phyloP scores from a whole-genome alignment of 2,888 invertebrate genomes.

The Lithophane leautieri region DNA sequence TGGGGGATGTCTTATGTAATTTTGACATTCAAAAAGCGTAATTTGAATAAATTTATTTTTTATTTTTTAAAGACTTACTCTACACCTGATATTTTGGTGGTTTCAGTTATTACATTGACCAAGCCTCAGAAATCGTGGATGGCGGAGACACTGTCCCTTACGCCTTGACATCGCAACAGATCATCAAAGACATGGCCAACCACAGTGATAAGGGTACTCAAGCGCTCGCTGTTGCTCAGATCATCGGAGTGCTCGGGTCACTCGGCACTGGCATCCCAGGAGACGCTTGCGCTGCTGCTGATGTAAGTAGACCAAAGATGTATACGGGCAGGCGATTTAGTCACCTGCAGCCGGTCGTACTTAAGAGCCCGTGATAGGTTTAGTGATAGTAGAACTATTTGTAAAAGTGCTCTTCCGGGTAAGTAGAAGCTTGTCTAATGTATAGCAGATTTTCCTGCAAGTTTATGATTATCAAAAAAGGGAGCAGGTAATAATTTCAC shows the following conservation, averaged over 20 bases:
- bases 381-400: not conserved
- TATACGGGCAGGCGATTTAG: not conserved
- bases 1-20: not conserved
- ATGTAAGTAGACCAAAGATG: slow-evolving; percentile 71
- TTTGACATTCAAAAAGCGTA: not conserved
- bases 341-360: not conserved
- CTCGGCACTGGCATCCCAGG: slow-evolving; percentile 77
- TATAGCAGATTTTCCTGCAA: not conserved
- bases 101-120: slow-evolving; percentile 66
- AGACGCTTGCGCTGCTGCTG: slow-evolving; percentile 78
- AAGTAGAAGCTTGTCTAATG: not conserved
- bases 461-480: not conserved
- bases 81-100: not conserved
- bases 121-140: slow-evolving; percentile 69
- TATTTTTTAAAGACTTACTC: not conserved
- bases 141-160: slow-evolving; percentile 74
- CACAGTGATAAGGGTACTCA: slow-evolving; percentile 65
- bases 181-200: slow-evolving; percentile 72
- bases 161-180: slow-evolving; percentile 64
- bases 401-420: not conserved
- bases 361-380: not conserved
- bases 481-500: not conserved
- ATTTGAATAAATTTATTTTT: not conserved
- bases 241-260: slow-evolving; percentile 71
- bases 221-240: slow-evolving; percentile 70